Conservation (phyloP, 2,797 vertebrate species). For the Hybognathus amarus region DNA sequence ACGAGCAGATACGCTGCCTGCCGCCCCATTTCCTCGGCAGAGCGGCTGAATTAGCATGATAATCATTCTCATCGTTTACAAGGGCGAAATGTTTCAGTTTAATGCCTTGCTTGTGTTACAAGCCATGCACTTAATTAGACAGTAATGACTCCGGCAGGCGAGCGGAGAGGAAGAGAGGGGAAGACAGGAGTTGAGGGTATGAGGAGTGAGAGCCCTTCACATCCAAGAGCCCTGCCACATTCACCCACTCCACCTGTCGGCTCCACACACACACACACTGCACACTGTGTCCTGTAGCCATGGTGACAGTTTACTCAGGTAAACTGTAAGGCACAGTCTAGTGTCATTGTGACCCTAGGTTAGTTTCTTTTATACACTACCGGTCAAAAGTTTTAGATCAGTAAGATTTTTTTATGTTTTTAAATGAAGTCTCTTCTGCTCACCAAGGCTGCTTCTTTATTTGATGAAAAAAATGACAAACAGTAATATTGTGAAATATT, state of each 20-base stretch:
- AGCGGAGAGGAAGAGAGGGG: constrained; percentile 51
- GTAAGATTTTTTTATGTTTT: too few relatives aligned
- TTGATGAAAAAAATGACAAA: too few relatives aligned
- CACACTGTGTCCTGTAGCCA: constrained; percentile 35
- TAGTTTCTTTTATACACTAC: background rate
- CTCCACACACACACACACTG: constrained; percentile 34
- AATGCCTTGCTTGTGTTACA: constrained; percentile 93
- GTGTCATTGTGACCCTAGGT: constrained; percentile 49
- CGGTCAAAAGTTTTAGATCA: too few relatives aligned
- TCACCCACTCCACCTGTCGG: constrained; percentile 57
- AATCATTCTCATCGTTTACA: constrained; percentile 92
- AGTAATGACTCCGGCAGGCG: constrained; percentile 93
- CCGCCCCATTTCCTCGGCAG: constrained; percentile 72
- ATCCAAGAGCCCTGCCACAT: constrained; percentile 54
- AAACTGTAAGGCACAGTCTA: constrained; percentile 1
- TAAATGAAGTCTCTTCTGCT: too few relatives aligned
- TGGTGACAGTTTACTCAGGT: constrained; percentile 37
- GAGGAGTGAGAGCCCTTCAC: constrained; percentile 75
- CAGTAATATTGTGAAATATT: too few relatives aligned
- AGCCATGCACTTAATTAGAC: constrained; percentile 95
- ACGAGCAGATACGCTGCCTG: constrained; percentile 63
- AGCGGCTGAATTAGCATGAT: constrained; percentile 81
- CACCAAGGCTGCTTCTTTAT: too few relatives aligned
- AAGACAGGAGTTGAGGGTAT: constrained; percentile 66
- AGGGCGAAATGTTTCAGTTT: constrained; percentile 96